phyloP scores from a whole-genome alignment of 2,888 invertebrate genomes.

The Conomelus anceps region DNA sequence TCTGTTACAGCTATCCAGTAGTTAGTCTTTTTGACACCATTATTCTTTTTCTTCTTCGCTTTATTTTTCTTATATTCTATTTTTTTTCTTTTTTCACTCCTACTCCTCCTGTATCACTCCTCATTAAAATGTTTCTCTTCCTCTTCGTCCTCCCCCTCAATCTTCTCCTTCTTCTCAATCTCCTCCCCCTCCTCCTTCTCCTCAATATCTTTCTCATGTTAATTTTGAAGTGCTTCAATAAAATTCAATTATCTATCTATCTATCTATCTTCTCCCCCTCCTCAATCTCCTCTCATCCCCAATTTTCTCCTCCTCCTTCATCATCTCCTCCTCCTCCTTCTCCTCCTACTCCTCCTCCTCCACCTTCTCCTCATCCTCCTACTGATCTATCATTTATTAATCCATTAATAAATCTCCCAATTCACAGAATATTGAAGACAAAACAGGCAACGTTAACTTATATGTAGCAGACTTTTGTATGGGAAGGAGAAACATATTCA shows the following conservation, averaged over 20 bases:
- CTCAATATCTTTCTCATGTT: background rate
- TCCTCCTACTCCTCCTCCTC: background rate
- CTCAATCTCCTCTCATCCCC: background rate
- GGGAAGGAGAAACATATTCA: no score
- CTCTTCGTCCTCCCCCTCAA: background rate
- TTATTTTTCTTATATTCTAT: background rate
- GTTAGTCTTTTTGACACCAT: background rate
- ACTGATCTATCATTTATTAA: background rate
- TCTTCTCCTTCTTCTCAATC: background rate
- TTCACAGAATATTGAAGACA: no score
- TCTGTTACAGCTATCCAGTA: no score
- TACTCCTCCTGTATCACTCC: background rate
- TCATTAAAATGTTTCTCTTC: background rate
- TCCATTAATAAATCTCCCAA: background rate
- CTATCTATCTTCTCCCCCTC: background rate
- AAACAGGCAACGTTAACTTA: no score
- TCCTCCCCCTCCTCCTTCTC: background rate
- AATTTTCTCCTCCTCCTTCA: background rate
- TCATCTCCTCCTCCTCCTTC: background rate
- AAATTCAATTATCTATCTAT: no score
- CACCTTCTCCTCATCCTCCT: background rate
- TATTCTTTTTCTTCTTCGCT: background rate
- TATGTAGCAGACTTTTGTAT: no score
- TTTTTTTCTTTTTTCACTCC: background rate
- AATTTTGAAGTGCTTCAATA: background rate